Base-by-base conservation (phyloP, 2,113 vertebrate genomes). In the Leptocoma aspasia region DNA sequence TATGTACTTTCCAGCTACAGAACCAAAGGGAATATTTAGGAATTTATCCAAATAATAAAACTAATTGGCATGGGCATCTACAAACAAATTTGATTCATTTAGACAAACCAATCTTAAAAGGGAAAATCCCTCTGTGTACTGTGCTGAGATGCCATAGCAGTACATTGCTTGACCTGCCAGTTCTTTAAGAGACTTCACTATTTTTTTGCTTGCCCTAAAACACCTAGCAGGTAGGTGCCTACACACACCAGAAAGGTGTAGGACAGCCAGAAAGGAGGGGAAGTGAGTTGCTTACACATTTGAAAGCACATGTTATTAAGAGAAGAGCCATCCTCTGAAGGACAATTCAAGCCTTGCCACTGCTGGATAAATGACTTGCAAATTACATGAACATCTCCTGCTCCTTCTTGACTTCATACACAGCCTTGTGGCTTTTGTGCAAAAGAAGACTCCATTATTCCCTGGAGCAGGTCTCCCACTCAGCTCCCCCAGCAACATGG, bases 401-500 rank as follows among this genome's bases (percentile, higher is more conserved):
- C 23, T 84, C 23, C 27, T 57, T 56, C 53, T 24, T 21, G 4
- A 61, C 27, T 56, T 66, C n/a, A 13, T 20, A 60, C 23, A 63
- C 19, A 60, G 37, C 33, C 33, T 65, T 1, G 0, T 5, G 52
- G 37, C 65, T n/a, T n/a, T 59, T 20, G 16, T 31, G 27, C 28
- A 75, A 49, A 49, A 56, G 4, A 24, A 57, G 8, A 19, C 1
- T 39, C 39, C 39, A 1, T 8, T 20, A 39, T 41, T 37, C 8
- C 26, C 7, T 1, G 0, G 14, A 59, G 35, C 23, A 61, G 37
- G 24, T 18, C 20, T 24, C 47, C 44, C 24, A 12, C 8, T 6
- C 45, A 49, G 61, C 33, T 63, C 47, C 63, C 21, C 3, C 3
- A 1, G 0, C 15, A 31, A 14, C 1, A 12, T 8, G 41, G 30